phyloP scores from a whole-genome alignment of 2,797 vertebrate genomes.

The Enteromius afrohamiltoni region DNA sequence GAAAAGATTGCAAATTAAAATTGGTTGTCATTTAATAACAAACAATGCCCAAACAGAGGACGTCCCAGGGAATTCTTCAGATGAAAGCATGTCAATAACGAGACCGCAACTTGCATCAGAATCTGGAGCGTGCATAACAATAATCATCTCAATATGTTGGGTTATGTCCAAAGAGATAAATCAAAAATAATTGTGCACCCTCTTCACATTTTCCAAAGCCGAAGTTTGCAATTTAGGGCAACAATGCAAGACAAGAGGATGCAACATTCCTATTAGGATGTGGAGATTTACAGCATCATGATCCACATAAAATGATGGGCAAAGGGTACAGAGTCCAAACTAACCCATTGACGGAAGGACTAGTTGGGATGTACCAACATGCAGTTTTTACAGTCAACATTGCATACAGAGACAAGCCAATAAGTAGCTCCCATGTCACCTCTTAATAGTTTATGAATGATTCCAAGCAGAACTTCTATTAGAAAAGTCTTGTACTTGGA shows the following conservation, averaged over 20 bases:
- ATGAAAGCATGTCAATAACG: slow-evolving; percentile 74
- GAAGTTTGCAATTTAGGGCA: slow-evolving; percentile 47
- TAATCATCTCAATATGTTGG: slow-evolving; percentile 70
- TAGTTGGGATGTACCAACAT: background rate
- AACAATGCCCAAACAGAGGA: slow-evolving; percentile 57
- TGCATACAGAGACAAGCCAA: background rate
- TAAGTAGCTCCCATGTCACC: background rate
- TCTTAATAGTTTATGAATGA: background rate
- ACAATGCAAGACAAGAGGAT: slow-evolving; percentile 44
- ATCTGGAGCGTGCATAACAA: slow-evolving; percentile 60
- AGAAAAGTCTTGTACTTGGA: background rate
- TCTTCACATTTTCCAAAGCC: slow-evolving; percentile 52
- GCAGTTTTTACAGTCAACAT: background rate
- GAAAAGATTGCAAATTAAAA: slow-evolving; percentile 41
- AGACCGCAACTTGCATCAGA: slow-evolving; percentile 72
- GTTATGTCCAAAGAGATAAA: slow-evolving; percentile 80
- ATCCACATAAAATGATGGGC: slow-evolving; percentile 17
- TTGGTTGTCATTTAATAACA: slow-evolving; percentile 39
- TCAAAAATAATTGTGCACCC: slow-evolving; percentile 78
- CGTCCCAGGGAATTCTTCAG: slow-evolving; percentile 65
- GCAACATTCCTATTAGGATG: slow-evolving; percentile 34
- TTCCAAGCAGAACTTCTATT: background rate
- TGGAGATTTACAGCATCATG: slow-evolving; percentile 31
- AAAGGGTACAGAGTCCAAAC: slow-evolving; percentile 6
- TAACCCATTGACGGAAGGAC: background rate